A percentile compares a stretch with the other conserved stretches of the same genome.
These are phyloP conservation scores for Euglossa dilemma DNA, from an alignment of 1,140 invertebrate species.

Conservation along the genomic window DNA sequence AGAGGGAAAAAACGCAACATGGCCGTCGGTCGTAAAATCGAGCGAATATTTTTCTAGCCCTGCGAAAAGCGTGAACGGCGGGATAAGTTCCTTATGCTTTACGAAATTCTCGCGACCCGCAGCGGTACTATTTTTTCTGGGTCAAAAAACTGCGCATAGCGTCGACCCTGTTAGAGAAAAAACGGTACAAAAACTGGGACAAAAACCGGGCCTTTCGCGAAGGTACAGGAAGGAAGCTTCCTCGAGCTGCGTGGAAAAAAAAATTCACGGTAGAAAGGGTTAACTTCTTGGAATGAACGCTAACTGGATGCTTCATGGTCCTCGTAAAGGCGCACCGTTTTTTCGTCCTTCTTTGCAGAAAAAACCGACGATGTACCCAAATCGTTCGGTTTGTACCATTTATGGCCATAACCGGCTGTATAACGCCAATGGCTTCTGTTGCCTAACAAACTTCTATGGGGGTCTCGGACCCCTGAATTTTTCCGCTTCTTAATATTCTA, in stretches of 20 bases:
- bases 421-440: slow-evolving; percentile 25
- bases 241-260: slow-evolving; percentile 6
- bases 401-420: slow-evolving; percentile 15
- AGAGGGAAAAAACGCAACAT: not conserved
- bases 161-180: not conserved
- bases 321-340: slow-evolving; percentile 32
- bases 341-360: not conserved
- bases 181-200: slow-evolving; percentile 44
- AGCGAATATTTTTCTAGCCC: too few relatives aligned
- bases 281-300: slow-evolving; percentile 54
- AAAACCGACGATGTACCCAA: not conserved
- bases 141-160: slow-evolving; percentile 51
- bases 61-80: not conserved
- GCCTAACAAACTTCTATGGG: slow-evolving; percentile 30
- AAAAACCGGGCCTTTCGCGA: slow-evolving; percentile 25
- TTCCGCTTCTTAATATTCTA: too few relatives aligned
- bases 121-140: slow-evolving; percentile 64
- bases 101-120: slow-evolving; percentile 30
- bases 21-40: not conserved
- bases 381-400: slow-evolving; percentile 37
- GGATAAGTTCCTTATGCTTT: too few relatives aligned
- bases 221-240: not conserved
- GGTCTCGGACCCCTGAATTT: not conserved
- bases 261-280: slow-evolving; percentile 54
- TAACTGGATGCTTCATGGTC: slow-evolving; percentile 53